A percentile compares a stretch with the other conserved stretches of the same genome.
These are phyloP conservation scores for Sesamia inferens DNA, from an alignment of 2,888 invertebrate genomes.

Conservation along the genomic window DNA sequence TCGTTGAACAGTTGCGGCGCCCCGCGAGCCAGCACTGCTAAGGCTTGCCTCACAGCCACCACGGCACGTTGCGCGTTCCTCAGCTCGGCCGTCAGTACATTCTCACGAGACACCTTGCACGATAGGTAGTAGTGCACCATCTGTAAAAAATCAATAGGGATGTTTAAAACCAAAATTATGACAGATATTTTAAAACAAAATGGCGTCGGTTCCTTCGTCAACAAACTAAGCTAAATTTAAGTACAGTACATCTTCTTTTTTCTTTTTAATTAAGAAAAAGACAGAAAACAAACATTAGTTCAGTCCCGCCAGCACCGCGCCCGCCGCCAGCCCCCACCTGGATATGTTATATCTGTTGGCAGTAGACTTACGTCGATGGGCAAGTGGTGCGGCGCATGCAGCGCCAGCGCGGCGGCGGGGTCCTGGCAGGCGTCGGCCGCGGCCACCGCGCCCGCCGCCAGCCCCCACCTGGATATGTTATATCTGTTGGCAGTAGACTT, in stretches of 20 bases:
- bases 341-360: no score
- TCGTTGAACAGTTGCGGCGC: conserved; percentile 87
- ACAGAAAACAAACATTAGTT: no score
- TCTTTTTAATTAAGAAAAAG: no score
- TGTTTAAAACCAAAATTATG: not conserved
- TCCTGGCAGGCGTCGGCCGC: no score
- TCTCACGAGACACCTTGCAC: conserved; percentile 94
- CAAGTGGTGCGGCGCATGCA: no score
- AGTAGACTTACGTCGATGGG: no score
- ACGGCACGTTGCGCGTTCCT: conserved; percentile 94
- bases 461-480: no score
- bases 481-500: no score
- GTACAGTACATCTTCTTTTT: not conserved
- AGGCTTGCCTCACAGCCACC: conserved; percentile 92
- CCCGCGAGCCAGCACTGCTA: conserved; percentile 91
- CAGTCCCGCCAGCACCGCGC: no score
- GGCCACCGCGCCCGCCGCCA: no score
- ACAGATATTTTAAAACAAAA: not conserved
- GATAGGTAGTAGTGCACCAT: conserved; percentile 94
- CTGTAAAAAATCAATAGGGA: conserved; percentile 66
- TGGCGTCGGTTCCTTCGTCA: not conserved
- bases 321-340: no score
- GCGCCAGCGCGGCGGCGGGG: no score
- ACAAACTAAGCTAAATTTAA: not conserved
- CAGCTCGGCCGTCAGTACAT: conserved; percentile 94